Evolutionary conservation across 2,797 vertebrate species (phyloP), one percentile per base, ranked within the genome.

Genomic region (Scomberomorus guttatus): DNA sequence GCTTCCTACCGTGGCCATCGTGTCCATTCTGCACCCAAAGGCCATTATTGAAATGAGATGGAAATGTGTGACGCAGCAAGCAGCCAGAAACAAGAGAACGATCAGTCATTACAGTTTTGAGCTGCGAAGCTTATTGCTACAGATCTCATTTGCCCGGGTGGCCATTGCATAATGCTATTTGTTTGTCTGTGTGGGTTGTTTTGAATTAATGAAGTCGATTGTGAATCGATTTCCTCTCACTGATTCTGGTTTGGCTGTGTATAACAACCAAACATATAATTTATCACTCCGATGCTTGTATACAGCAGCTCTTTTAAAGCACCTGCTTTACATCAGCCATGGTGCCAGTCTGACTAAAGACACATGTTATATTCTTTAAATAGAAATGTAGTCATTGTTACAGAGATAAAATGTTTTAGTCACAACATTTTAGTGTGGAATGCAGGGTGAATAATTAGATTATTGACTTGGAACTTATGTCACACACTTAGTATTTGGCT

Each of bases 31-130:
- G 56, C 62, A 51, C 67, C 83, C 71, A 57, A 46, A 69, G 59
- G 82, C 60, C 77, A 51, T 87, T 83, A 80, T 68, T 89, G 48
- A 88, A 89, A 85, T 77, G 34, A 77, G 74, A 90, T 80, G 80
- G 75, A 83, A 81, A 88, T 82, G 48, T 59, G 55, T 62, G 81
- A 84, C 13, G 10, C 62, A 70, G 69, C 55, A 4, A 55, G 46
- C 42, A 22, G 13, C n/a, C 50, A 6, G 42, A 72, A 65, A 72
- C 64, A 63, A 67, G 14, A 32, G 68, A 77, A 56, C 3, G 48
- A 85, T 44, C 63, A 22, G 65, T 61, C 74, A 56, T 84, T 80
- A 66, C 55, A 62, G 22, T 54, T 68, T 46, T 8, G 29, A 67
- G 48, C 81, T 14, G 52, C 3, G 56, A 65, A 32, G 61, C 67